phyloP scores from a whole-genome alignment of 2,888 invertebrate genomes.

The Strigamia transsilvanica region DNA sequence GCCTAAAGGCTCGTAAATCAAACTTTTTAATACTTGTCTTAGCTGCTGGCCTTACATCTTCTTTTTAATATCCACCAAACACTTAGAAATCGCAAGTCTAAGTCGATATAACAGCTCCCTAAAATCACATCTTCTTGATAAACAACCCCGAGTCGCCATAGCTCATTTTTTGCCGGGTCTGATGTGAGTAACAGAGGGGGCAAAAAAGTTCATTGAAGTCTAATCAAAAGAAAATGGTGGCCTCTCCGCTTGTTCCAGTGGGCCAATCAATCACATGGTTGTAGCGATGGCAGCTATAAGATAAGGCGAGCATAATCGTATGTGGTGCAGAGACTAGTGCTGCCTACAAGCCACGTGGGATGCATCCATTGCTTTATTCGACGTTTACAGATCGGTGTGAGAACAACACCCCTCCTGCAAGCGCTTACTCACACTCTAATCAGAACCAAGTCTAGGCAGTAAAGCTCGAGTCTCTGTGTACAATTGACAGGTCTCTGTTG shows the following conservation, averaged over 20 bases:
- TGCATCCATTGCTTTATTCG: conserved; percentile 33
- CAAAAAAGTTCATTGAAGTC: conserved; percentile 43
- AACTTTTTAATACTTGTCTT: neutral
- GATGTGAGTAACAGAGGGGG: neutral
- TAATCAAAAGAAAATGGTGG: conserved; percentile 43
- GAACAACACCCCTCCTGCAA: conserved; percentile 31
- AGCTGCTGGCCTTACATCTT: neutral
- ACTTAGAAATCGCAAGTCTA: neutral
- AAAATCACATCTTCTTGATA: conserved; percentile 16
- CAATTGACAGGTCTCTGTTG: conserved; percentile 20
- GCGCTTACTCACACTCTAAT: conserved; percentile 42
- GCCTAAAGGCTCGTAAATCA: neutral
- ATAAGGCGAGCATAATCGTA: conserved; percentile 44
- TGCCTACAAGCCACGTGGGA: conserved; percentile 43
- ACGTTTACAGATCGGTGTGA: conserved; percentile 48
- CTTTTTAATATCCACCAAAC: conserved; percentile 10
- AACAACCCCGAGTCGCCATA: conserved; percentile 19
- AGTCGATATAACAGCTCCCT: neutral
- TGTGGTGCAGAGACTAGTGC: conserved; percentile 43
- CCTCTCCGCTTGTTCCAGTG: conserved; percentile 34
- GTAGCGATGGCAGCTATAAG: conserved; percentile 40
- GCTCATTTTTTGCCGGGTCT: conserved; percentile 5
- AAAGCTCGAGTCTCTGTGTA: conserved; percentile 20
- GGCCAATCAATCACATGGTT: conserved; percentile 40
- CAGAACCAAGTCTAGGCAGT: conserved; percentile 1